Evolutionary conservation across 2,113 vertebrate species (phyloP).

Genomic region (Pachypanchax playfairii): DNA sequence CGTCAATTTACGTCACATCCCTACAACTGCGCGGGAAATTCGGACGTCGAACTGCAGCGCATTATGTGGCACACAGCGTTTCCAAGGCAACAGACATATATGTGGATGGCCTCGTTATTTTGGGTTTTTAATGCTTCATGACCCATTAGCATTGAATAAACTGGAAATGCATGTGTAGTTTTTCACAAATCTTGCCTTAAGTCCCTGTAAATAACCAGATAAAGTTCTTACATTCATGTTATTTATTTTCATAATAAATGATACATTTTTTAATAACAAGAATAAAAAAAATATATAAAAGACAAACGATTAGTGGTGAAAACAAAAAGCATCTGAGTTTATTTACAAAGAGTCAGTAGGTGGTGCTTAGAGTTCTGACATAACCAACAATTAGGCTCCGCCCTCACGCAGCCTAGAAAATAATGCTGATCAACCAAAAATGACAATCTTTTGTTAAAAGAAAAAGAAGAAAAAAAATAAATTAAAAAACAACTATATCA

Average conservation of each 20-base stretch:
- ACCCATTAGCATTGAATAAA: too few species aligned
- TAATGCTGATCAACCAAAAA: conserved; percentile 42
- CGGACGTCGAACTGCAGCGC: too few species aligned
- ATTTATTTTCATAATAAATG: conserved; percentile 67
- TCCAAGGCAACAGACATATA: too few species aligned
- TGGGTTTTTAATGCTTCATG: too few species aligned
- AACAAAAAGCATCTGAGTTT: conserved; percentile 19
- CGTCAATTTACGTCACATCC: too few species aligned
- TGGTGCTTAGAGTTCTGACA: conserved; percentile 28
- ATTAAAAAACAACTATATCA: too few species aligned
- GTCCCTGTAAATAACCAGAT: too few species aligned
- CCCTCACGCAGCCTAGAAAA: conserved; percentile 29
- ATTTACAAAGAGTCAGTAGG: conserved; percentile 63
- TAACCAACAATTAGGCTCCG: conserved; percentile 1
- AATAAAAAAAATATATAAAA: conserved; percentile 44
- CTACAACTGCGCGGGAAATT: too few species aligned
- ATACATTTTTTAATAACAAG: conserved; percentile 47
- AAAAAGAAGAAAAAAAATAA: background rate
- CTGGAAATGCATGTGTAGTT: too few species aligned
- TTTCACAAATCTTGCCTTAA: too few species aligned
- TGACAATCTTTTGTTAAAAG: background rate
- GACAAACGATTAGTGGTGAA: conserved; percentile 47
- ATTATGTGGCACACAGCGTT: too few species aligned
- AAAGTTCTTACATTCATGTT: background rate
- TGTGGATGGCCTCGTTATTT: too few species aligned